Evolutionary conservation across 1,140 invertebrate species (phyloP), one percentile per base, ranked within the genome.

Genomic region (Saccostrea echinata): DNA sequence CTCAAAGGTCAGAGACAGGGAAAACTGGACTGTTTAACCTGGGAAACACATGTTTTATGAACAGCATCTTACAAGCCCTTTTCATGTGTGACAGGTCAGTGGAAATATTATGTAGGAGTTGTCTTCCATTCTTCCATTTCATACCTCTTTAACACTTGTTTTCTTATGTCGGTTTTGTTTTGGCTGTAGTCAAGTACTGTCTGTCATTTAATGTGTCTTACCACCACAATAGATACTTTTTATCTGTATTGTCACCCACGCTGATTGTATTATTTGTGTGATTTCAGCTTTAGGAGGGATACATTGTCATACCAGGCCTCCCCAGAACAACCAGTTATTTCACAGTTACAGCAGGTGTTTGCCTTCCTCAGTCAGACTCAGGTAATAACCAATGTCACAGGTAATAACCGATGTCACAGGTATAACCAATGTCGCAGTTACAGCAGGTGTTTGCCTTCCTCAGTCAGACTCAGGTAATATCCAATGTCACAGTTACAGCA

Each of bases 81-180:
- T 96, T 97, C 84, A 97, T 97, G 96, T 97, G 97, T 57, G 97
- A 96, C 94, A 96, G 96, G 96, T 98, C 96, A 96, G 71, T 80
- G 11, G 24, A 0, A 13, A 33, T 76, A 43, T 43, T 43, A 43
- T 43, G 6, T 43, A 6, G 1, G 35, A 43, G 35, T 43, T 43
- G 1, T 43, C 6, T 3, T 43, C 6, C 35, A 43, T 43, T 43
- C 35, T 3, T 43, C 6, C 6, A 43, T 43, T 43, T 43, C 6
- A 43, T 43, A 43, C 1, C 35, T n/a, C n/a, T n/a, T n/a, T 43
- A 43, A 43, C 35, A 43, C 6, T 43, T 6, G 6, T 6, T 43
- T 43, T 43, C 35, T 43, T 43, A 3, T 43, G 35, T 43, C 35
- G 6, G 35, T 43, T 43, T n/a, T 43, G 35, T 43, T 43, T 43